These are phyloP conservation scores for Dasysyrphus albostriatus DNA, from an alignment of 2,888 invertebrate genomes.

Conservation along the genomic window DNA sequence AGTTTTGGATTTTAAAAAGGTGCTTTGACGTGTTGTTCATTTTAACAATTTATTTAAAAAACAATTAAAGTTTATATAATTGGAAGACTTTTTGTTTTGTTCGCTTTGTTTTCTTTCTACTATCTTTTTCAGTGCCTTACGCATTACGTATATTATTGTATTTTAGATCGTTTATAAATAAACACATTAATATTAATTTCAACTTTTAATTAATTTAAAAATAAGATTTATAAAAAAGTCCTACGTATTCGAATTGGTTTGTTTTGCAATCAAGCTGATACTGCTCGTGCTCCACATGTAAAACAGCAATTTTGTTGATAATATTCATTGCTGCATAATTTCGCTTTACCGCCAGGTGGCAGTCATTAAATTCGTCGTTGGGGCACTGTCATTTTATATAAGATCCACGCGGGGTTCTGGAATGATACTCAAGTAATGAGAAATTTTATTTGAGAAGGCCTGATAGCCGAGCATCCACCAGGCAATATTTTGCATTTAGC, in stretches of 20 bases:
- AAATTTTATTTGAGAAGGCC: not conserved
- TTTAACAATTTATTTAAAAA: not conserved
- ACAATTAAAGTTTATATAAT: not conserved
- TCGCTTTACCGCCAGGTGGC: slow-evolving; percentile 93
- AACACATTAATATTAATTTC: slow-evolving; percentile 13
- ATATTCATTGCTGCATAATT: slow-evolving; percentile 93
- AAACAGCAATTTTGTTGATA: slow-evolving; percentile 93
- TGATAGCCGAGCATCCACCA: not conserved
- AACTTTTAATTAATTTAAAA: slow-evolving; percentile 55
- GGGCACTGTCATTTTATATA: slow-evolving; percentile 81
- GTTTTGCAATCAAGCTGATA: slow-evolving; percentile 29
- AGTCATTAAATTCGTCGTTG: slow-evolving; percentile 86
- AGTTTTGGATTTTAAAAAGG: slow-evolving; percentile 9
- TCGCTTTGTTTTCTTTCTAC: slow-evolving; percentile 16
- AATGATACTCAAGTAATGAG: not conserved
- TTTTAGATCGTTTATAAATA: slow-evolving; percentile 26
- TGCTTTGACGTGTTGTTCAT: slow-evolving; percentile 4
- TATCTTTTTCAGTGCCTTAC: slow-evolving; percentile 35
- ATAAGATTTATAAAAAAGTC: slow-evolving; percentile 24
- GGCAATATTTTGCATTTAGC: not conserved
- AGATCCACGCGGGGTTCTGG: slow-evolving; percentile 80
- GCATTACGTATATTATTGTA: not conserved
- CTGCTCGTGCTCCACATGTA: slow-evolving; percentile 85
- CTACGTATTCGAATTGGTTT: slow-evolving; percentile 18
- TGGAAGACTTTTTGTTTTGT: not conserved